Evolutionary conservation across 1,140 invertebrate genomes (phyloP).

Genomic region (Brachionus manjavacas): DNA sequence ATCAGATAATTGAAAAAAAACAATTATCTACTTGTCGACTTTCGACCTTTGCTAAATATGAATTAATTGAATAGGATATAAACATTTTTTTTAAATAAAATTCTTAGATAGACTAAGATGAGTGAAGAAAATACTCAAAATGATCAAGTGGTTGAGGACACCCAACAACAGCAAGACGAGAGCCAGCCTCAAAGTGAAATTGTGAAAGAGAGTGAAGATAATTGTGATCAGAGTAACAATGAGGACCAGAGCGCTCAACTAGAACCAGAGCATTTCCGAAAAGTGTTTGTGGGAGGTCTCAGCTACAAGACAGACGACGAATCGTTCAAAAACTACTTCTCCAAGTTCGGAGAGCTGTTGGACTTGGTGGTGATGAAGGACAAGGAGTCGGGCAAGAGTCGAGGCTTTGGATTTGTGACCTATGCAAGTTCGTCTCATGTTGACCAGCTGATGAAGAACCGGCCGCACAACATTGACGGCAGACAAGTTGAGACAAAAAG

Average conservation of each 20-base stretch:
- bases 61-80: neutral
- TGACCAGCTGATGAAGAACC: conserved; percentile 82
- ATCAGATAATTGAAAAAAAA: neutral
- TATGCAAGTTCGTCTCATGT: conserved; percentile 84
- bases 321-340: conserved; percentile 35
- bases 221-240: neutral
- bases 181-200: neutral
- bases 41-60: neutral
- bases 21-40: neutral
- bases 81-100: neutral
- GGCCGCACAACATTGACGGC: conserved; percentile 74
- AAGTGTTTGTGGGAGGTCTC: conserved; percentile 41
- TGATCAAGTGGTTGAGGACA: neutral
- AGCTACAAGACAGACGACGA: conserved; percentile 34
- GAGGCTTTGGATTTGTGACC: conserved; percentile 88
- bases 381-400: neutral
- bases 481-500: conserved; percentile 91
- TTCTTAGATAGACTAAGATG: neutral
- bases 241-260: neutral
- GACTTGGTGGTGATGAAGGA: conserved; percentile 43
- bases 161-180: neutral
- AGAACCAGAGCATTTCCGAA: conserved; percentile 43
- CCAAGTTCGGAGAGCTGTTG: conserved; percentile 28
- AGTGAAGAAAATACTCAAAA: neutral
- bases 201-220: neutral